A percentile compares a stretch with the other conserved stretches of the same genome.
Evolutionary conservation across 2,888 invertebrate genomes (phyloP).

Genomic region (Leptodirus hochenwartii): DNA sequence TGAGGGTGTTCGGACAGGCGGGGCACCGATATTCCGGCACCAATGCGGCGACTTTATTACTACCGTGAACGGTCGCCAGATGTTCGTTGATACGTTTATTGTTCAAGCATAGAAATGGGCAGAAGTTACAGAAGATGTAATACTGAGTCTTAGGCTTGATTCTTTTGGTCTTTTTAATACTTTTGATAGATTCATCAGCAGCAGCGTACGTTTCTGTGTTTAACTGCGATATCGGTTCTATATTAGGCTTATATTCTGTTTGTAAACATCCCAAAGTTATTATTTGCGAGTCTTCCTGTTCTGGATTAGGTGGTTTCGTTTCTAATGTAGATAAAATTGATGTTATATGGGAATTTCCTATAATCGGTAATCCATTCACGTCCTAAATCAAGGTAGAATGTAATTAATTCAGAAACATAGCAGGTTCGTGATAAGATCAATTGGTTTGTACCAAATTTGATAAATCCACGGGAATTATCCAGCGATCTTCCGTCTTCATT

Average conservation of each 20-base stretch:
- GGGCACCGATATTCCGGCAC: slow-evolving; percentile 42
- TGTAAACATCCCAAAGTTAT: slow-evolving; percentile 4
- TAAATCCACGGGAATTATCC: too few species aligned
- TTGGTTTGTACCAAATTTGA: too few species aligned
- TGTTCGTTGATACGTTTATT: slow-evolving; percentile 24
- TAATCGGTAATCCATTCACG: slow-evolving; percentile 24
- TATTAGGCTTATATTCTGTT: slow-evolving; percentile 9
- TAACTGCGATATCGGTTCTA: too few species aligned
- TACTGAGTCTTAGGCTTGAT: slow-evolving; percentile 15
- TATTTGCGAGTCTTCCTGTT: neutral
- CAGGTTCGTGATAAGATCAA: too few species aligned
- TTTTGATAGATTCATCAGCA: slow-evolving; percentile 10
- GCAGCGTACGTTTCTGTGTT: too few species aligned
- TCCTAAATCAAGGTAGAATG: too few species aligned
- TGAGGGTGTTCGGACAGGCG: slow-evolving; percentile 47
- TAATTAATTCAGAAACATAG: too few species aligned
- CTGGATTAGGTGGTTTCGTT: too few species aligned
- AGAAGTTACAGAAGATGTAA: slow-evolving; percentile 25
- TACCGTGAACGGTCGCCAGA: slow-evolving; percentile 27
- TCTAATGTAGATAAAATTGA: slow-evolving; percentile 23
- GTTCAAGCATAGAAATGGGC: slow-evolving; percentile 25
- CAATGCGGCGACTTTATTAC: slow-evolving; percentile 33
- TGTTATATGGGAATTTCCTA: slow-evolving; percentile 22
- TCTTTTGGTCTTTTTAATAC: slow-evolving; percentile 12
- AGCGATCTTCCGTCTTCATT: too few species aligned